Evolutionary conservation across 2,797 vertebrate genomes (phyloP), one percentile per base, ranked within the genome.

Genomic region (Darevskia nairensis): DNA sequence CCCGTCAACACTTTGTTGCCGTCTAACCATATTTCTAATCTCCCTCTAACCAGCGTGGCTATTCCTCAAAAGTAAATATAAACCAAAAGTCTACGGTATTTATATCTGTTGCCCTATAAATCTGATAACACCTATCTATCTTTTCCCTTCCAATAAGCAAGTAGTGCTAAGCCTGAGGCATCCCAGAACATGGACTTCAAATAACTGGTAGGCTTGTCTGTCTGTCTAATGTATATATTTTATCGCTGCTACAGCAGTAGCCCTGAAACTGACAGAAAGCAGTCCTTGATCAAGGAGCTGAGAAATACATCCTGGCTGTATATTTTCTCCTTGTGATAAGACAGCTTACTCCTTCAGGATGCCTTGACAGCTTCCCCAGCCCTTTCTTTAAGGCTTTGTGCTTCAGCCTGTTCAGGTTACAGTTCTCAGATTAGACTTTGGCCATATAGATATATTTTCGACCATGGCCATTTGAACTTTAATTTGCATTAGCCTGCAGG

Each of bases 211-310:
- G 61, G 0, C 61, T 84, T 0, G 0, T 4, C 0, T 44, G 77
- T 69, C 72, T 77, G 0, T 29, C 23, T 84, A 59, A 86, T 69
- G 80, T 83, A 80, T 83, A 44, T 90, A 83, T 86, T 86, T 88
- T 88, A 88, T 83, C 55, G 21, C 32, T 71, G 41, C 25, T 25
- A 11, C 29, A 69, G 55, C 78, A 85, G 50, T 68, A 77, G 64
- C 50, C 64, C 29, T 64, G 44, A 55, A 91, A 84, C 39, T 87
- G 88, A 89, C 85, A 89, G 59, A 83, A 84, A 61, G 35, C 85
- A 91, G 69, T 44, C 64, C 39, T 80, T 86, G 85, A 87, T 86
- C 81, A 89, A 89, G 76, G 69, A 61, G 69, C 76, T 87, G 64
- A 86, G 76, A 89, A 84, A 84, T 89, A 25, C 66, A 81, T 80